Evolutionary conservation across 1,140 invertebrate species (phyloP), one percentile per base, ranked within the genome.

Genomic region (Pseudomyrmex pallidus): DNA sequence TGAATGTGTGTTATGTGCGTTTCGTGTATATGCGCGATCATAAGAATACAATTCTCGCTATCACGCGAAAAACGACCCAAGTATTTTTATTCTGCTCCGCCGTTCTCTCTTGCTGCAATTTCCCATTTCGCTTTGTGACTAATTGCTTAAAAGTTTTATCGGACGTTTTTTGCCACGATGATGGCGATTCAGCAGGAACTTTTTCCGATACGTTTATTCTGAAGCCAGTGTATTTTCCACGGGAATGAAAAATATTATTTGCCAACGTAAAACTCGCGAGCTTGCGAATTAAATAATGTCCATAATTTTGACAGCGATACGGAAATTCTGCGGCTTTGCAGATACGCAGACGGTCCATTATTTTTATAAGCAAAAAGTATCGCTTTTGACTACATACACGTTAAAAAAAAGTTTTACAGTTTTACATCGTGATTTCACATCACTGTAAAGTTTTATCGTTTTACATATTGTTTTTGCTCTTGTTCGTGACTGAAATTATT

Each of bases 61-160:
- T 46, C 62, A 35, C 15, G 46, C 54, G 57, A 20, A 44, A 59
- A 70, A 70, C 64, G 67, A 15, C 54, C 54, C 2, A 66, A 80
- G n/a, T 61, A 80, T 80, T 80, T 80, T 80, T 68, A 80, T 80
- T 80, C 54, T n/a, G 50, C 48, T 25, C 10, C 44, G 66, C 66
- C 48, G 48, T n/a, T 54, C 61, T 35, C 61, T 54, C 61, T 35
- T 61, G 8, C n/a, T 44, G 44, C 54, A 72, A 61, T 80, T 72
- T 80, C 54, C 64, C 22, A 20, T 61, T 59, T 61, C 22, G 76
- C 76, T 80, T 72, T 72, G 54, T 50, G 66, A 80, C 76, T 80
- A 80, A 80, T 80, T 80, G 76, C 76, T 80, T 80, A 70, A 61
- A 64, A 80, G 66, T 80, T 80, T 80, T 72, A 80, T 61, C 76